Conservation (phyloP, 2,797 vertebrate genomes). For the Hozukius guyotensis region DNA sequence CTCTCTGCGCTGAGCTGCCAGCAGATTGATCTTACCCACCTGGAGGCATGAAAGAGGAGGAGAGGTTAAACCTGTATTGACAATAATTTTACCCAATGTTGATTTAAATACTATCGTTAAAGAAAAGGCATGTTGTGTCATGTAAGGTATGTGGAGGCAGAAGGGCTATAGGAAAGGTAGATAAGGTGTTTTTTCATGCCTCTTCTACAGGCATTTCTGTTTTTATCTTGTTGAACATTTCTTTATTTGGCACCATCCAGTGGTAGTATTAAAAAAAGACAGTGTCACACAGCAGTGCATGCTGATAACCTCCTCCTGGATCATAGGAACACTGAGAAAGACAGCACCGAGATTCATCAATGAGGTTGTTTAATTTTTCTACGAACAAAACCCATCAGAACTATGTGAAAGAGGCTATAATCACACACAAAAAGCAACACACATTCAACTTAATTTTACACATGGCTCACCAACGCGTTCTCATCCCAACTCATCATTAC, state of each 20-base stretch:
- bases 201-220: not conserved
- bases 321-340: not conserved
- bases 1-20: slow-evolving; percentile 77
- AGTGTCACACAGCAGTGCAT: not conserved
- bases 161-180: not conserved
- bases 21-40: slow-evolving; percentile 76
- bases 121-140: not conserved
- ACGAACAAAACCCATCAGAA: not conserved
- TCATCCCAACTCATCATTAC: too few species aligned
- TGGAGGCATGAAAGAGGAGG: slow-evolving; percentile 25
- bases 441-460: not conserved
- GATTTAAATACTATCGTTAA: not conserved
- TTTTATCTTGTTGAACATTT: not conserved
- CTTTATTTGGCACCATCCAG: slow-evolving; percentile 8
- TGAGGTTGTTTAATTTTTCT: not conserved
- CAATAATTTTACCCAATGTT: not conserved
- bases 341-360: not conserved
- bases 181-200: not conserved
- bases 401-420: not conserved
- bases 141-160: not conserved
- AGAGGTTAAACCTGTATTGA: not conserved
- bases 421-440: not conserved
- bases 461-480: too few species aligned
- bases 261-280: not conserved
- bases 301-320: not conserved